Evolutionary conservation across 2,113 vertebrate genomes (phyloP).

Genomic region (Bucco capensis): DNA sequence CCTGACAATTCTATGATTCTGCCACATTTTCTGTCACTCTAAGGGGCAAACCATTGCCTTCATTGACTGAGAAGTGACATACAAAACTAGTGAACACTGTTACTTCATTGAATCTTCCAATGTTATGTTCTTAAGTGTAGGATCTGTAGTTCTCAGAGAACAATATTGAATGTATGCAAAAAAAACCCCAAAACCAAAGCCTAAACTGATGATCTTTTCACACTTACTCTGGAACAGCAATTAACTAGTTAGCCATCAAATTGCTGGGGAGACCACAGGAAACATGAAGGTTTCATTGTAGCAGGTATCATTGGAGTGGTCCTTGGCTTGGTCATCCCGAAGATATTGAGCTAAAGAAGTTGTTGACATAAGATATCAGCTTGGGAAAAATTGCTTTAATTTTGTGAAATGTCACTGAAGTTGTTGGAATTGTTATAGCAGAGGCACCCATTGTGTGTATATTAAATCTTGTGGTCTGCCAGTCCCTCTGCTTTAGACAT

Average conservation of each 20-base stretch:
- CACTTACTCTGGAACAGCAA: background rate
- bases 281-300: background rate
- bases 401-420: background rate
- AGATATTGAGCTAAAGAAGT: background rate
- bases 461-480: background rate
- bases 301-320: background rate
- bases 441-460: background rate
- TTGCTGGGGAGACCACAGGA: background rate
- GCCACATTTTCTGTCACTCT: background rate
- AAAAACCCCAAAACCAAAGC: background rate
- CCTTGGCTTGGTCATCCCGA: background rate
- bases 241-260: background rate
- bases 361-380: background rate
- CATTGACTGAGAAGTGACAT: background rate
- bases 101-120: background rate
- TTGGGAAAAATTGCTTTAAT: background rate
- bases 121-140: background rate
- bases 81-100: background rate
- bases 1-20: too few species aligned
- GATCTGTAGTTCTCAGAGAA: background rate
- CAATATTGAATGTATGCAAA: background rate
- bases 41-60: background rate
- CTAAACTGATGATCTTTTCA: background rate
- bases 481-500: constrained; percentile 7
- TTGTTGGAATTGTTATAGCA: background rate